Evolutionary conservation across 2,113 vertebrate genomes (phyloP), one percentile per base, ranked within the genome.

Genomic region (Colius striatus): DNA sequence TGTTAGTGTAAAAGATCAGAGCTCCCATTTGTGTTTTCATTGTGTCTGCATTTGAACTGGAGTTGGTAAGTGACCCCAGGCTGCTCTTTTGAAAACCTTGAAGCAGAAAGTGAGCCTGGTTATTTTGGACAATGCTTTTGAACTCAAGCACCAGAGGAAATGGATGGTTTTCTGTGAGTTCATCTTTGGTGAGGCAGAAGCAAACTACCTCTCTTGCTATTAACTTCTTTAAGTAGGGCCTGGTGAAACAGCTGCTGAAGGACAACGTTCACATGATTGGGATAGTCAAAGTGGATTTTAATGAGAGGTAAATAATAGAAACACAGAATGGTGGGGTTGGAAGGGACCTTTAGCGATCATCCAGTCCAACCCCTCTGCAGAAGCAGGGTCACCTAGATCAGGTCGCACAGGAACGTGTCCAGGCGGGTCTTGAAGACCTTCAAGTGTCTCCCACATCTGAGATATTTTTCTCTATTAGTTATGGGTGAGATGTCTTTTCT

Each of bases 381-480:
- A 41, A 41, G 38, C 12, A 12, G 38, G 38, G 9, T 41, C 38
- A 41, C 38, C 38, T 41, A 41, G 38, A 41, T 41, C 38, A 41
- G 12, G 38, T 41, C 38, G 12, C 38, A 41, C 12, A 41, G 38
- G 38, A 41, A 41, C 38, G 38, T 41, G 38, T 41, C 38, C 38
- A 41, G 38, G 9, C 38, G 12, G 38, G 38, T 41, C 38, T 41
- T 41, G 38, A 41, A 41, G 38, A 41, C 38, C 38, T 41, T 12
- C 38, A 41, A 41, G 38, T 20, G 38, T 93, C 12, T 94, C 54
- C 70, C 34, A 89, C 54, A 94, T 48, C 58, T 65, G 79, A 75
- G 53, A 18, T 82, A 43, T 51, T 92, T 92, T 91, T 73, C 61
- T 85, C 32, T 92, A 15, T 93, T 87, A 84, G 36, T 85, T 95